These are phyloP conservation scores for Tetramorium alpestre DNA, from an alignment of 1,140 invertebrate genomes.

Conservation along the genomic window DNA sequence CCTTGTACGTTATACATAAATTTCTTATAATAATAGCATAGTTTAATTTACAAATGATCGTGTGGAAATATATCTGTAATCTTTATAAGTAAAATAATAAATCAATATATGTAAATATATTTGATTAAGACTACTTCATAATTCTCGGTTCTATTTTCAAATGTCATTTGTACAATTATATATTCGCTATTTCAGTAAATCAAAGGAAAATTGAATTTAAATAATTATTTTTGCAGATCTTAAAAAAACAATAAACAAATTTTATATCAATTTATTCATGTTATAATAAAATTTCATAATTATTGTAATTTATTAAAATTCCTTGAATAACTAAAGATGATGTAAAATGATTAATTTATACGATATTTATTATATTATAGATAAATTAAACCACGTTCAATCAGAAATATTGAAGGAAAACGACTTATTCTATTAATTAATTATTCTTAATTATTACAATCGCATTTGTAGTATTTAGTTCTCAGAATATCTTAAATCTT, in stretches of 20 bases:
- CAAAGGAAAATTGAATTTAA: no score
- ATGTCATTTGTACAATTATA: no score
- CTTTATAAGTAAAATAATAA: no score
- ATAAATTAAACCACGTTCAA: not conserved
- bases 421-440: not conserved
- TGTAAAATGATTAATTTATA: not conserved
- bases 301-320: not conserved
- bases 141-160: no score
- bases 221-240: not conserved
- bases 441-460: not conserved
- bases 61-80: no score
- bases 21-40: no score
- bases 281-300: not conserved
- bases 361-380: not conserved
- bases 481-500: conserved; percentile 12
- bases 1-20: no score
- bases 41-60: no score
- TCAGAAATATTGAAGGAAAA: not conserved
- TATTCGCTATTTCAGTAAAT: no score
- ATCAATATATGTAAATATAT: no score
- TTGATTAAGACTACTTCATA: no score
- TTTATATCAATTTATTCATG: not conserved
- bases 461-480: conserved; percentile 24
- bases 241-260: not conserved
- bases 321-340: not conserved